Percentiles rank a stretch among this genome's conserved stretches.
Evolutionary conservation across 2,797 vertebrate genomes (phyloP).

Genomic region (Tragopan temminckii): DNA sequence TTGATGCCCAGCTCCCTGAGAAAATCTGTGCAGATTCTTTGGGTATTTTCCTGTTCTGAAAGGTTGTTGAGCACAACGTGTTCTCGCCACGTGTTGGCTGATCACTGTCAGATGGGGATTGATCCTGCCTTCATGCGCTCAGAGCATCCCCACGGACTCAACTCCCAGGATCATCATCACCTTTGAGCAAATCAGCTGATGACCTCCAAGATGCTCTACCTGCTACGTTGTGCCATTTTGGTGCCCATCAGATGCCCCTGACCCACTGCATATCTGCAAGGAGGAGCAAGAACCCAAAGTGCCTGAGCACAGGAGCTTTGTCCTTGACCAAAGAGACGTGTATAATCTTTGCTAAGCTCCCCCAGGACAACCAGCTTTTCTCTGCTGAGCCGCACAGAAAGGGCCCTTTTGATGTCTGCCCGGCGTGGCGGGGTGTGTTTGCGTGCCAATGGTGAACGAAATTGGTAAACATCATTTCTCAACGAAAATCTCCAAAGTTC

Average conservation of each 20-base stretch:
- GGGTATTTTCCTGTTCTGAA: not conserved
- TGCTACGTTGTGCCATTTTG: not conserved
- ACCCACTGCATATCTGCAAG: not conserved
- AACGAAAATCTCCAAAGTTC: conserved; percentile 36
- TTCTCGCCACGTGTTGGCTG: not conserved
- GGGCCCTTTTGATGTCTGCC: conserved; percentile 60
- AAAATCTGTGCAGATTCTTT: not conserved
- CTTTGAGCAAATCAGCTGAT: not conserved
- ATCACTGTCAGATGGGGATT: not conserved
- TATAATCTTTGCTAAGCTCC: conserved; percentile 61
- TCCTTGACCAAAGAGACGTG: not conserved
- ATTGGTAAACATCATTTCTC: conserved; percentile 40
- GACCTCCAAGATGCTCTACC: not conserved
- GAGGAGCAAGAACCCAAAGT: not conserved
- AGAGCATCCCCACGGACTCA: not conserved
- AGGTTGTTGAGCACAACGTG: fast-evolving
- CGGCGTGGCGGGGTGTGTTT: not conserved
- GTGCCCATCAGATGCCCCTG: not conserved
- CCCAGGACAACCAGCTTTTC: not conserved
- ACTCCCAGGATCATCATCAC: fast-evolving
- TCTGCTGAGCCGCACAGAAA: conserved; percentile 47
- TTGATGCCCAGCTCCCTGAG: not conserved
- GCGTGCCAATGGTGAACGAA: fast-evolving
- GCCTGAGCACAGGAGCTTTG: not conserved
- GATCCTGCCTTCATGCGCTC: fast-evolving